Base-by-base conservation (phyloP, 2,797 vertebrate species). In the Microctenopoma steveboyesi region DNA sequence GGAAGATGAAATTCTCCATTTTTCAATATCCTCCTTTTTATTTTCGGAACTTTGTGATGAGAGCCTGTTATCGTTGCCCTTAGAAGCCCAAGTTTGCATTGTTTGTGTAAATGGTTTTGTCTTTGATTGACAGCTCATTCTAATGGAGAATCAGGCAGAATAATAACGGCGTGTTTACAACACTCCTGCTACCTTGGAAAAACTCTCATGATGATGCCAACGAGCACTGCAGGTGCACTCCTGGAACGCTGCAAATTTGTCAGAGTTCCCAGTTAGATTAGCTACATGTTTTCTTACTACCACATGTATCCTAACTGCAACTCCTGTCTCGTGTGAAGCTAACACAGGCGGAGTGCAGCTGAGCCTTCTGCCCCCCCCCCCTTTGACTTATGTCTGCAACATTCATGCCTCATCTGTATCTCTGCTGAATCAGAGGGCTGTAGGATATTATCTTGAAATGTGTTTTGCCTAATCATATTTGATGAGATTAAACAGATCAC, bases 401-500 rank as follows among this genome's bases (percentile, higher is more conserved):
- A 4, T 79, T 81, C 62, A 71, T 54, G 62, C 71, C 65, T 84
- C 86, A 72, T 78, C 69, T 69, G 66, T 63, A 77, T 68, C 33
- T 15, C 53, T 27, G 65, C 70, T 67, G 77, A 69, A 78, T 78
- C 74, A 45, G 58, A 52, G 49, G 61, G 40, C 75, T 66, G 73
- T 4, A 58, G 73, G 69, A 84, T 69, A 83, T 83, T 72, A 84
- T 87, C 78, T 76, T 78, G 84, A 89, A 83, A 86, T 68, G 74
- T 86, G 85, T 78, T 87, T 79, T 79, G 85, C 73, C 82, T 87
- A 84, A 90, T 92, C 86, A 83, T 82, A 86, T 86, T 82, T 90
- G 88, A 87, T 82, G 80, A 87, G 79, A 88, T 89, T 84, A 87
- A 89, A 91, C 78, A 74, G 86, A 90, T 90, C 85, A 73, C 77